Percentiles rank a stretch among this genome's conserved stretches.
Evolutionary conservation across 2,113 vertebrate genomes (phyloP).

Genomic region (Myotis davidii): DNA sequence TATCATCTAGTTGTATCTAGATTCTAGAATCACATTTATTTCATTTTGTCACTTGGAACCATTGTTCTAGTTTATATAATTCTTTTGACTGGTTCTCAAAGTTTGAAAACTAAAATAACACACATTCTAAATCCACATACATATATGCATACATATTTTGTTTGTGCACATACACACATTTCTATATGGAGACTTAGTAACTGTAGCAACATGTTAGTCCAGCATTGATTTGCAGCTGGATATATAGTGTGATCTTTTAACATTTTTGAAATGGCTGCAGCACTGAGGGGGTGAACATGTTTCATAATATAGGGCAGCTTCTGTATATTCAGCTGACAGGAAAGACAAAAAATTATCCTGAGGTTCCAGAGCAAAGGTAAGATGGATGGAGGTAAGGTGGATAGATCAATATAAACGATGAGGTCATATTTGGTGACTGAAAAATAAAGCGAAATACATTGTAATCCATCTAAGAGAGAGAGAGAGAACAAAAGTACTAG

Average conservation of each 20-base stretch:
- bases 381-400: conserved; percentile 63
- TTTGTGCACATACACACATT: background rate
- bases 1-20: background rate
- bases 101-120: background rate
- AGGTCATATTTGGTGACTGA: conserved; percentile 59
- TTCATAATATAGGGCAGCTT: conserved; percentile 59
- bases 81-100: background rate
- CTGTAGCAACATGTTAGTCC: background rate
- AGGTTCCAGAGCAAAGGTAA: conserved; percentile 64
- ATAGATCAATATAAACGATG: conserved; percentile 54
- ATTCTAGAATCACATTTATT: background rate
- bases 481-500: background rate
- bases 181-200: conserved; percentile 42
- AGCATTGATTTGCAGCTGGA: conserved; percentile 32
- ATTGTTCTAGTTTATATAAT: background rate
- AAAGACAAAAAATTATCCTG: conserved; percentile 52
- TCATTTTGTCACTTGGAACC: background rate
- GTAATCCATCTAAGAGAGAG: background rate
- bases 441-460: conserved; percentile 56
- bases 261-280: conserved; percentile 12
- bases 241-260: conserved; percentile 59
- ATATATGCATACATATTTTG: background rate
- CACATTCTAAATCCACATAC: background rate
- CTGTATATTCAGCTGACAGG: conserved; percentile 60
- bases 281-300: conserved; percentile 46